phyloP scores from a whole-genome alignment of 2,888 invertebrate species.

The Eumerus sabulonum region DNA sequence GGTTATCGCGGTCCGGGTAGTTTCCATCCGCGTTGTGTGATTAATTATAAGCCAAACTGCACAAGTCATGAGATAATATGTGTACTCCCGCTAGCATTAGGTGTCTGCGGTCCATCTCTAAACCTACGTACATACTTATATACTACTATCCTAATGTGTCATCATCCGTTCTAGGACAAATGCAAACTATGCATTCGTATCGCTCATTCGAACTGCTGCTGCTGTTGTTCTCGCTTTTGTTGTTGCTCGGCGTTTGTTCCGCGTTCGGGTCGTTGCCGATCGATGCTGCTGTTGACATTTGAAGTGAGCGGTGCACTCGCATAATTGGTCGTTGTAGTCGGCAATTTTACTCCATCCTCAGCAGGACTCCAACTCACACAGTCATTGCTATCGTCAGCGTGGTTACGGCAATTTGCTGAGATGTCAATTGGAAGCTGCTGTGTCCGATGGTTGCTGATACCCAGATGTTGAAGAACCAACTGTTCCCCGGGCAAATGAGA shows the following conservation, averaged over 20 bases:
- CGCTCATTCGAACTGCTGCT: conserved; percentile 25
- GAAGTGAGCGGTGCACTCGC: conserved; percentile 40
- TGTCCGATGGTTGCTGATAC: conserved; percentile 27
- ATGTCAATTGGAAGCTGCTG: conserved; percentile 50
- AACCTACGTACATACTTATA: no score
- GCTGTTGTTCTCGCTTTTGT: conserved; percentile 14
- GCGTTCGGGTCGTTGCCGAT: conserved; percentile 15
- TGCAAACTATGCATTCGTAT: conserved; percentile 22
- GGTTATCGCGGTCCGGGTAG: no score
- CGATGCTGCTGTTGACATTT: conserved; percentile 40
- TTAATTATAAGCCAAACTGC: no score
- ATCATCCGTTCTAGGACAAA: conserved; percentile 11
- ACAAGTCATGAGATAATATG: no score
- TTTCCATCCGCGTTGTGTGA: no score
- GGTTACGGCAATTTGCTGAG: conserved; percentile 40
- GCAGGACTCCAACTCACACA: conserved; percentile 1
- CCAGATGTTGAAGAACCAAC: conserved; percentile 60
- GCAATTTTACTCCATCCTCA: neutral
- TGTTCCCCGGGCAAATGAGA: conserved; percentile 56
- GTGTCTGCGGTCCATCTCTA: no score
- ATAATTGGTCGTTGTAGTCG: conserved; percentile 51
- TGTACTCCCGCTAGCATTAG: no score
- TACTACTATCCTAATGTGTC: no score
- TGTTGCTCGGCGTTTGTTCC: conserved; percentile 29
- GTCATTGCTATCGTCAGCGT: neutral